These are phyloP conservation scores for Percina caprodes DNA, from an alignment of 2,113 vertebrate genomes.

Conservation along the genomic window DNA sequence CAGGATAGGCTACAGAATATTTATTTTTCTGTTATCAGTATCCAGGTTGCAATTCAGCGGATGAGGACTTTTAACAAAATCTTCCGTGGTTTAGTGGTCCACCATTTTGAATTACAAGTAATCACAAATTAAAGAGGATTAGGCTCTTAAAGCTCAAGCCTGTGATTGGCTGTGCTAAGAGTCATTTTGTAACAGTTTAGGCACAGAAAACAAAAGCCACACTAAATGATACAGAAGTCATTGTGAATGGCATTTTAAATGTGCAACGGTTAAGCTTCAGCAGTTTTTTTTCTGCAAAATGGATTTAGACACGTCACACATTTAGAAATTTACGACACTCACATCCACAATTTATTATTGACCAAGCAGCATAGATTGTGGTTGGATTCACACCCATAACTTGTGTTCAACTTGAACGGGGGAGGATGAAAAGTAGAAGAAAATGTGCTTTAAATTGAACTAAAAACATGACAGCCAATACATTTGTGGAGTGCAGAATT, in stretches of 20 bases:
- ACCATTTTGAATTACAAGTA: constrained; percentile 75
- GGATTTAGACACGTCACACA: constrained; percentile 44
- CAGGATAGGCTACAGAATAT: constrained; percentile 52
- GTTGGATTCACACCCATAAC: not conserved
- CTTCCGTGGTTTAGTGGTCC: constrained; percentile 70
- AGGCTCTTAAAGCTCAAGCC: constrained; percentile 65
- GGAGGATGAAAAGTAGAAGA: not conserved
- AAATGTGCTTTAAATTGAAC: not conserved
- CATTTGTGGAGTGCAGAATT: not conserved
- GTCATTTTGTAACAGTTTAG: constrained; percentile 70
- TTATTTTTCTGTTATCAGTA: constrained; percentile 59
- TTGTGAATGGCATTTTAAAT: constrained; percentile 62
- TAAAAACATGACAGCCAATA: not conserved
- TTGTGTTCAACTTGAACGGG: not conserved
- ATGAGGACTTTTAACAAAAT: constrained; percentile 71
- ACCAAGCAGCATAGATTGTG: not conserved
- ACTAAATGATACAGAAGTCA: constrained; percentile 63
- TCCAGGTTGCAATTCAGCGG: constrained; percentile 63
- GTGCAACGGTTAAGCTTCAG: constrained; percentile 63
- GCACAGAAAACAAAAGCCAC: constrained; percentile 63
- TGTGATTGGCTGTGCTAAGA: constrained; percentile 63
- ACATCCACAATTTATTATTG: constrained; percentile 37
- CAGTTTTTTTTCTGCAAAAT: constrained; percentile 45
- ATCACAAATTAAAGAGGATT: constrained; percentile 79
- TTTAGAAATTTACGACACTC: constrained; percentile 39